These are phyloP conservation scores for Tipula helvola DNA, from an alignment of 2,888 invertebrate genomes.

Conservation along the genomic window DNA sequence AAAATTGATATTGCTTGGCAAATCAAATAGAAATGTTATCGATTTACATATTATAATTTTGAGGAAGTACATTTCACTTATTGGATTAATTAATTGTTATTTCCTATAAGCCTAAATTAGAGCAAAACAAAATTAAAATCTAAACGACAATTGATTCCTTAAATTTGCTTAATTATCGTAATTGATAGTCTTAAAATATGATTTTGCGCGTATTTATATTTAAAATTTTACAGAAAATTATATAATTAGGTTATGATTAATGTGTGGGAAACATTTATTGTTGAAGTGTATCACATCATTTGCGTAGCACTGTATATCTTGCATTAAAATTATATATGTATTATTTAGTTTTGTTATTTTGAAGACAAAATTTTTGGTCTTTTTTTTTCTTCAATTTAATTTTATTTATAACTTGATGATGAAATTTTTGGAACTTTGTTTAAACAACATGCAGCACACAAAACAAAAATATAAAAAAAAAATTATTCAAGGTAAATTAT, in stretches of 20 bases:
- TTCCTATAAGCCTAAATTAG: no score
- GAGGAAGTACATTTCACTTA: no score
- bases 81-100: no score
- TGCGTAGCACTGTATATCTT: not conserved
- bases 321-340: not conserved
- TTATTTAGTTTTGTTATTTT: not conserved
- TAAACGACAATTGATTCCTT: no score
- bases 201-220: not conserved
- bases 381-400: not conserved
- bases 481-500: not conserved
- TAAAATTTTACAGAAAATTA: not conserved
- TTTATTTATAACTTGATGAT: not conserved
- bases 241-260: not conserved
- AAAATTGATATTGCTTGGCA: no score
- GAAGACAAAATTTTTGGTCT: not conserved
- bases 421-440: not conserved
- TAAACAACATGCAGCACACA: not conserved
- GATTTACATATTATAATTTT: no score
- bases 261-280: not conserved
- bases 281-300: not conserved
- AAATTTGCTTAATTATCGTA: no score
- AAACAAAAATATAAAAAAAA: not conserved
- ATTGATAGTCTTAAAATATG: not conserved
- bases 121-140: no score
- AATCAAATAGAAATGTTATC: no score